Percentiles rank a stretch among this genome's conserved stretches.
phyloP scores from a whole-genome alignment of 2,113 vertebrate genomes.

The Crotalus viridis region DNA sequence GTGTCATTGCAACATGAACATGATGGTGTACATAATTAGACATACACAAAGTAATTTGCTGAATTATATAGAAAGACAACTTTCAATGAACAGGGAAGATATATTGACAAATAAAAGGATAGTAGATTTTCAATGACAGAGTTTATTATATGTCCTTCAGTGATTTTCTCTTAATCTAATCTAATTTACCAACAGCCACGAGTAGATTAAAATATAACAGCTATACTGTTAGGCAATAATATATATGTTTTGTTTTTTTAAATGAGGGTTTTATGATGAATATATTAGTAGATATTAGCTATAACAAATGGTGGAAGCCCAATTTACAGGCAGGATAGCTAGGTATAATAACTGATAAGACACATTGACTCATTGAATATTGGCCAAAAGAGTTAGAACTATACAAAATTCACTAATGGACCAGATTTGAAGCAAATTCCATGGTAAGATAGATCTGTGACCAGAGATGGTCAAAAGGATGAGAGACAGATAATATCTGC shows the following conservation, averaged over 20 bases:
- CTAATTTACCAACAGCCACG: neutral
- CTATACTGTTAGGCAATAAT: neutral
- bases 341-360: neutral
- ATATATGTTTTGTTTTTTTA: neutral
- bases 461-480: neutral
- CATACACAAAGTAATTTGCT: neutral
- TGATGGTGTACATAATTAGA: neutral
- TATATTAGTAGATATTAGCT: neutral
- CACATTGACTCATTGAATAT: neutral
- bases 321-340: neutral
- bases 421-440: neutral
- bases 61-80: neutral
- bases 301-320: neutral
- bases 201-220: neutral
- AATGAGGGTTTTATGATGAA: neutral
- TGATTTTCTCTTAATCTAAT: neutral
- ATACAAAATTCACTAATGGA: neutral
- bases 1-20: neutral
- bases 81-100: neutral
- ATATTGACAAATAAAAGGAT: neutral
- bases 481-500: neutral
- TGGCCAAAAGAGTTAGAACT: neutral
- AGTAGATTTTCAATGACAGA: neutral
- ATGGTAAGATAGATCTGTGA: neutral
- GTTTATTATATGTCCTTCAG: neutral